Percentiles rank a stretch among this genome's conserved stretches.
Conservation (phyloP, 2,113 vertebrate genomes). For the Oryzias celebensis region DNA sequence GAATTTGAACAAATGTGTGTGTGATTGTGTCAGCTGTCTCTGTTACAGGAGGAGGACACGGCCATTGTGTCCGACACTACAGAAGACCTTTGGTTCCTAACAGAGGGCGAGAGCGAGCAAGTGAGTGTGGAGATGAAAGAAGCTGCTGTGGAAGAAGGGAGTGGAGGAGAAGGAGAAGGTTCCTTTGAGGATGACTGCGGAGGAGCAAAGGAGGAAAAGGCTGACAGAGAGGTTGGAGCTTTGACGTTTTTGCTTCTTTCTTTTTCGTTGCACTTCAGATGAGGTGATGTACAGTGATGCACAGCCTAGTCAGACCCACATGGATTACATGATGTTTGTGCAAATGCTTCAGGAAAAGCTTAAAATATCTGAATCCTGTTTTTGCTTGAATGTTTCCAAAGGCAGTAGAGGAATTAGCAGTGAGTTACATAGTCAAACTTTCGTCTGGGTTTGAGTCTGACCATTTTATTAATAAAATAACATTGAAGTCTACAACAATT, state of each 20-base stretch:
- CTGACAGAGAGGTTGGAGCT: conserved; percentile 66
- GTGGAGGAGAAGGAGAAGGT: conserved; percentile 68
- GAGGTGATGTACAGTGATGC: too few species aligned
- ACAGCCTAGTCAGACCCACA: too few species aligned
- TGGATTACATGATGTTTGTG: too few species aligned
- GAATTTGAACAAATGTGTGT: conserved; percentile 15
- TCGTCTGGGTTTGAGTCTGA: too few species aligned
- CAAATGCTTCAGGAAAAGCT: too few species aligned
- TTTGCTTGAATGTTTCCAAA: too few species aligned
- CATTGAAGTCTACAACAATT: too few species aligned
- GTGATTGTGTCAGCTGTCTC: conserved; percentile 74
- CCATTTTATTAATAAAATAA: too few species aligned
- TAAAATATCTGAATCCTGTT: too few species aligned
- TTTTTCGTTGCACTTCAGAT: too few species aligned
- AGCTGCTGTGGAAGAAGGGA: conserved; percentile 78
- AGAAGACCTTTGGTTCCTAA: conserved; percentile 94
- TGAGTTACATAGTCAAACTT: too few species aligned
- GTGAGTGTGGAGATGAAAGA: conserved; percentile 83
- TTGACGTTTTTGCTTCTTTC: background rate
- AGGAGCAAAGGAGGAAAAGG: conserved; percentile 63
- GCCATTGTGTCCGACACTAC: conserved; percentile 94
- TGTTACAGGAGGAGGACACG: conserved; percentile 89
- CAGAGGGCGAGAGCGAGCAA: conserved; percentile 86
- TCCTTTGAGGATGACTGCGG: conserved; percentile 68
- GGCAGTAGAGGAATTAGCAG: too few species aligned